These are phyloP conservation scores for Drosophila niveifrons DNA, from an alignment of 2,888 invertebrate species.

Conservation along the genomic window DNA sequence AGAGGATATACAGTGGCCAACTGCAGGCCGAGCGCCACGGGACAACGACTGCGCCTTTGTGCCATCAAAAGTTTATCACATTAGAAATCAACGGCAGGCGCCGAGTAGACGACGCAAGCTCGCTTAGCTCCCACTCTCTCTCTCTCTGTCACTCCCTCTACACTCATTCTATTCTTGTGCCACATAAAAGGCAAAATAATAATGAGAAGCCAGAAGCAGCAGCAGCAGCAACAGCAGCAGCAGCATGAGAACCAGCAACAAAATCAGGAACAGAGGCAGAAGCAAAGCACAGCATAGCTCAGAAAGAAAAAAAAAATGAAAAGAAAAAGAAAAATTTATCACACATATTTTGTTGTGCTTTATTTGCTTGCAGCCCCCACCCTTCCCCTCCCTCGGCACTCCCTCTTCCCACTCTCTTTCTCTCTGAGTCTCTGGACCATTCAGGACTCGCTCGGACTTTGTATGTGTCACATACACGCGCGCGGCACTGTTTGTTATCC, in stretches of 20 bases:
- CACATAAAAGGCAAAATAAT: conserved; percentile 76
- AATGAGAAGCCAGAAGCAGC: conserved; percentile 70
- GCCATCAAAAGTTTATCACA: conserved; percentile 75
- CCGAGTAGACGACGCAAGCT: conserved; percentile 39
- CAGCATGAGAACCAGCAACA: conserved; percentile 29
- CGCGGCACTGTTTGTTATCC: conserved; percentile 56
- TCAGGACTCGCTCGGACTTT: conserved; percentile 54
- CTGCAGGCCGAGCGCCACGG: conserved; percentile 40
- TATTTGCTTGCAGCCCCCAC: conserved; percentile 51
- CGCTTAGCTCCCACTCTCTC: conserved; percentile 14
- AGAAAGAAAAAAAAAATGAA: conserved; percentile 6
- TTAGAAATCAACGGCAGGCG: conserved; percentile 75
- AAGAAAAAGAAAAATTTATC: conserved; percentile 52
- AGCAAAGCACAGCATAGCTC: not conserved
- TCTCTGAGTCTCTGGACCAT: conserved; percentile 33
- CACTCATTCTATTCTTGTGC: conserved; percentile 54
- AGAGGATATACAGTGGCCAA: conserved; percentile 19
- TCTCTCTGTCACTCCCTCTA: not conserved
- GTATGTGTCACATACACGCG: conserved; percentile 68
- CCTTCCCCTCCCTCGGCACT: not conserved
- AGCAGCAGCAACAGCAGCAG: conserved; percentile 27
- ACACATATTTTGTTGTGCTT: conserved; percentile 67
- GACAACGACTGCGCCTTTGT: conserved; percentile 56
- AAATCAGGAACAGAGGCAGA: conserved; percentile 21
- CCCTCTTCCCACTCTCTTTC: not conserved